Evolutionary conservation across 2,797 vertebrate genomes (phyloP).

Genomic region (Danio aesculapii): DNA sequence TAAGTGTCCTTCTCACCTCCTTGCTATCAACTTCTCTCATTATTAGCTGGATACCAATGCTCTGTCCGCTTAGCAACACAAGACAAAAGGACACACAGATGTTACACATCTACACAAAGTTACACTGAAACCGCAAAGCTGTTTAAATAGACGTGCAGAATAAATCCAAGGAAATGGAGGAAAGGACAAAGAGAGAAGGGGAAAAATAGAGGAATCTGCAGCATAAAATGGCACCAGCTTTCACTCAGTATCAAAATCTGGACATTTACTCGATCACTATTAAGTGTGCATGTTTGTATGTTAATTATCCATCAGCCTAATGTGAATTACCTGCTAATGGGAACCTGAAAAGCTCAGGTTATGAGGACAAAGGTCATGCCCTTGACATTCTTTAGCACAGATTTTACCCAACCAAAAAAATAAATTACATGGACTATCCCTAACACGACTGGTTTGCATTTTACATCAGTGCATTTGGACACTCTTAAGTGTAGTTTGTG

Average conservation of each 20-base stretch:
- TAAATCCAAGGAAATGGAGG: constrained; percentile 27
- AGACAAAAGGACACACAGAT: constrained; percentile 26
- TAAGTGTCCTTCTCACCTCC: constrained; percentile 17
- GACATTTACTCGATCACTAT: neutral
- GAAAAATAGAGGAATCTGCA: constrained; percentile 12
- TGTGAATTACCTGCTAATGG: constrained; percentile 14
- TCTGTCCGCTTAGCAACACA: constrained; percentile 38
- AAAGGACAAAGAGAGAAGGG: neutral
- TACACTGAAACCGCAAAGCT: constrained; percentile 9
- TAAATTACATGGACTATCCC: neutral
- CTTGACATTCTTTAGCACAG: constrained; percentile 31
- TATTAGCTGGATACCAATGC: constrained; percentile 41
- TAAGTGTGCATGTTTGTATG: neutral
- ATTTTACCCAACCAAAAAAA: neutral
- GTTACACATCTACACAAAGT: constrained; percentile 20
- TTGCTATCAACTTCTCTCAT: constrained; percentile 18
- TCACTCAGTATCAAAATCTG: constrained; percentile 7
- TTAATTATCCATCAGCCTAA: neutral
- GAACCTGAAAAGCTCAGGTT: neutral
- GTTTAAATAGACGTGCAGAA: constrained; percentile 17
- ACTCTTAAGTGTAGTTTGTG: neutral
- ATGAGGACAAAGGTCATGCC: constrained; percentile 38
- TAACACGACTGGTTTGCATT: neutral
- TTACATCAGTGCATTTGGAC: neutral
- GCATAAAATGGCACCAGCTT: constrained; percentile 6